phyloP scores from a whole-genome alignment of 2,888 invertebrate species.

The Catocala sponsa region DNA sequence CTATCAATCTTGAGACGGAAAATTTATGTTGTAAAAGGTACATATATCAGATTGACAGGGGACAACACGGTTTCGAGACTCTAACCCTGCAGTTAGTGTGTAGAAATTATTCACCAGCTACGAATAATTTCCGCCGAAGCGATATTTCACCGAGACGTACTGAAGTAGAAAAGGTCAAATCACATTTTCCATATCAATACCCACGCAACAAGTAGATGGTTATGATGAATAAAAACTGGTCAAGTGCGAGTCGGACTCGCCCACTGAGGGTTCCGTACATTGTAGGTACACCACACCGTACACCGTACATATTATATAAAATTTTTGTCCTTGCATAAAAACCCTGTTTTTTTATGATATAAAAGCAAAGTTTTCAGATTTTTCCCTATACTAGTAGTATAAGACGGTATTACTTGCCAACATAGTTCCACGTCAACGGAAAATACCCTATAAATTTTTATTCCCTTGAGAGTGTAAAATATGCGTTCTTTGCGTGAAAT shows the following conservation, averaged over 20 bases:
- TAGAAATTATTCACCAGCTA: constrained; percentile 32
- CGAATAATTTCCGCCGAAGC: constrained; percentile 1
- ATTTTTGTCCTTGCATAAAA: too few species aligned
- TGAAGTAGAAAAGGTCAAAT: constrained; percentile 1
- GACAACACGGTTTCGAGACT: constrained; percentile 2
- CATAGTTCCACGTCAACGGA: too few species aligned
- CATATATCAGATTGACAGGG: constrained; percentile 14
- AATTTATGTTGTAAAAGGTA: constrained; percentile 8
- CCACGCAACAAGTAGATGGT: constrained; percentile 35
- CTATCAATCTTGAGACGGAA: constrained; percentile 6
- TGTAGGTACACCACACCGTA: too few species aligned
- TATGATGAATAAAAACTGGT: constrained; percentile 12
- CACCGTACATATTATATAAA: too few species aligned
- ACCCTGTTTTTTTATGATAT: too few species aligned
- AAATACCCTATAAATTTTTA: too few species aligned
- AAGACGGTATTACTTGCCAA: too few species aligned
- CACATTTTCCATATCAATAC: constrained; percentile 4
- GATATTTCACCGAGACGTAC: constrained; percentile 12
- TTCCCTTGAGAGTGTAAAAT: too few species aligned
- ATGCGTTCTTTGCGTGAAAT: too few species aligned
- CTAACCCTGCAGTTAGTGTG: constrained; percentile 14
- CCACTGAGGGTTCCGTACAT: too few species aligned
- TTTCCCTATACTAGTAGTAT: too few species aligned
- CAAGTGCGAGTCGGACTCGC: too few species aligned
- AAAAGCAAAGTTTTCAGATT: neutral